A percentile compares a stretch with the other conserved stretches of the same genome.
These are phyloP conservation scores for Dascyllus trimaculatus DNA, from an alignment of 2,113 vertebrate genomes.

Conservation along the genomic window DNA sequence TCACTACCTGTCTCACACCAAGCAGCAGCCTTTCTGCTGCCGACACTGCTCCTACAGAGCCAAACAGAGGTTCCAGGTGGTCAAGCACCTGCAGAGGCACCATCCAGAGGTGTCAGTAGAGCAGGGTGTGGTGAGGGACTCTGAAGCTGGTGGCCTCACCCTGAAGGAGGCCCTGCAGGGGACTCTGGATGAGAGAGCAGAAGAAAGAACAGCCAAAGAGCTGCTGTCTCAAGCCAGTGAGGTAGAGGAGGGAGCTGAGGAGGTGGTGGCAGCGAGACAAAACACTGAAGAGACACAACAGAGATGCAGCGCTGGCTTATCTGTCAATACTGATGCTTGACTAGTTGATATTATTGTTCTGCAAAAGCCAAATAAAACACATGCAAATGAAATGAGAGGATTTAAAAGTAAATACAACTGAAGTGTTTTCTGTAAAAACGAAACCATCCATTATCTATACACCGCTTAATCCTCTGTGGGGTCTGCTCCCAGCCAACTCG, in stretches of 20 bases:
- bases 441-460: too few relatives aligned
- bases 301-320: background rate
- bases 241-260: background rate
- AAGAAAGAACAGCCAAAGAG: background rate
- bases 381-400: too few relatives aligned
- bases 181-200: slow-evolving; percentile 43
- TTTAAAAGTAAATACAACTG: too few relatives aligned
- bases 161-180: slow-evolving; percentile 87
- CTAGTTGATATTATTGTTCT: background rate
- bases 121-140: slow-evolving; percentile 90
- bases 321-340: background rate
- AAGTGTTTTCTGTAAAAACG: too few relatives aligned
- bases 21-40: slow-evolving; percentile 94
- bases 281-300: background rate
- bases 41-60: slow-evolving; percentile 93
- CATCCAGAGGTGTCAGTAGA: slow-evolving; percentile 88
- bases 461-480: too few relatives aligned
- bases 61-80: slow-evolving; percentile 97
- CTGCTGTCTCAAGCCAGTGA: background rate
- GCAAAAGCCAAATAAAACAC: too few relatives aligned
- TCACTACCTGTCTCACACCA: slow-evolving; percentile 95
- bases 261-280: background rate
- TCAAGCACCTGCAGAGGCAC: slow-evolving; percentile 73
- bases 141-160: slow-evolving; percentile 79
- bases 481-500: too few relatives aligned